These are phyloP conservation scores for Eutolmus rufibarbis DNA, from an alignment of 2,888 invertebrate species.

Conservation along the genomic window DNA sequence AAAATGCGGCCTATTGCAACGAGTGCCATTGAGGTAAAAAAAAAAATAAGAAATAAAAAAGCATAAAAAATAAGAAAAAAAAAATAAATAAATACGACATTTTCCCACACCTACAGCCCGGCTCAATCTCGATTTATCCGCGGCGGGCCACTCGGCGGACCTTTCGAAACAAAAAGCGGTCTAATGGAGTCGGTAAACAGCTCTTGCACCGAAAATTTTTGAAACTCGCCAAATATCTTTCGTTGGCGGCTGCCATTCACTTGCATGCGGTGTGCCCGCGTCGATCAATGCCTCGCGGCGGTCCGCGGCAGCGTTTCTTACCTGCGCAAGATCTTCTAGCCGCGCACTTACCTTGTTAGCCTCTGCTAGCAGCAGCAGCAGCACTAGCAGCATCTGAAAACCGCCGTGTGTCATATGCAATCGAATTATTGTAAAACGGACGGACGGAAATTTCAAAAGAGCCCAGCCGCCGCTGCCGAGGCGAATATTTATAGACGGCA, in stretches of 20 bases:
- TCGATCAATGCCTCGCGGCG: background rate
- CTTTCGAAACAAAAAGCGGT: constrained; percentile 37
- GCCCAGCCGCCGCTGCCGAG: background rate
- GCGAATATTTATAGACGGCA: constrained; percentile 2
- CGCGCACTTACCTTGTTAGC: constrained; percentile 18
- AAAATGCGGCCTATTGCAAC: constrained; percentile 13
- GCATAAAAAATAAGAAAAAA: background rate
- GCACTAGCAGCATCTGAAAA: background rate
- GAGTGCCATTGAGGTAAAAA: constrained; percentile 12
- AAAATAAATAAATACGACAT: background rate
- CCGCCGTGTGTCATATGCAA: constrained; percentile 34
- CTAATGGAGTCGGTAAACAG: constrained; percentile 34
- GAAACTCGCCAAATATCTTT: constrained; percentile 26
- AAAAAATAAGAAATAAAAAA: background rate
- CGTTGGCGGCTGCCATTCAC: constrained; percentile 12
- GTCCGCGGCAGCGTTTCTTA: background rate
- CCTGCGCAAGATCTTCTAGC: background rate
- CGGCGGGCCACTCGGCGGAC: background rate
- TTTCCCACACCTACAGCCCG: constrained; percentile 36
- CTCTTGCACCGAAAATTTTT: constrained; percentile 37
- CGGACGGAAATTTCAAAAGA: constrained; percentile 36
- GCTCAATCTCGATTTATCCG: constrained; percentile 9
- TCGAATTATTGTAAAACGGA: constrained; percentile 41
- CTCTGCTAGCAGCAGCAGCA: background rate
- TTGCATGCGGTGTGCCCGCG: background rate